Evolutionary conservation across 2,888 invertebrate genomes (phyloP), one percentile per base, ranked within the genome.

Genomic region (Koerneria pararmatus): DNA sequence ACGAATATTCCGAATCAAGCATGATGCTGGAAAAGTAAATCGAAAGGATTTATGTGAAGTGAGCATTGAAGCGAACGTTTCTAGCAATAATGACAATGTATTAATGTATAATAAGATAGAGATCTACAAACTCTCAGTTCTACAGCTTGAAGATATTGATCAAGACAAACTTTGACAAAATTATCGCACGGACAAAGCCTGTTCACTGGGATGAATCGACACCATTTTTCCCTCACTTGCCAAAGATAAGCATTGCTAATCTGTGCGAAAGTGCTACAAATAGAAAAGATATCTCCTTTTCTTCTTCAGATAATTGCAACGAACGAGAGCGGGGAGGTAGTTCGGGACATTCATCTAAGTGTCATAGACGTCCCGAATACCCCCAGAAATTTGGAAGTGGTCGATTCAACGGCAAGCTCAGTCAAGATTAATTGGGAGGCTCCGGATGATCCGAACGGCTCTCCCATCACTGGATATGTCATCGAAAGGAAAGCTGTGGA

Each of bases 391-490:
- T 46, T 81, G 0, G 67, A 67, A 53, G 74, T 71, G 37, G 66
- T 69, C 19, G 69, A 74, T 5, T 73, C 72, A 6, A 72, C 74
- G n/a, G 68, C 70, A 34, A 46, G 19, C 48, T 31, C 24, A 0
- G 62, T 62, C 1, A 62, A 32, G 35, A 34, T 51, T n/a, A 35
- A 27, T n/a, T 49, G 62, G 62, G 51, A 62, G 70, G 82, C 85
- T 68, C 85, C 87, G 53, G 73, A 76, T 22, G 83, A 84, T 80
- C 91, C 92, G 80, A 95, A 95, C 82, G 95, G 95, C 56, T 86
- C 76, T 4, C 74, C 74, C 11, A 51, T 76, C 8, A 74, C 73
- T 31, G 72, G 71, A 65, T 81, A 79, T 58, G 74, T 78, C 34
- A 74, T 81, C 53, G 81, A 81, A 66, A 61, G 77, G n/a, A 74